phyloP scores from a whole-genome alignment of 2,888 invertebrate species.

The Poecilobothrus nobilitatus region DNA sequence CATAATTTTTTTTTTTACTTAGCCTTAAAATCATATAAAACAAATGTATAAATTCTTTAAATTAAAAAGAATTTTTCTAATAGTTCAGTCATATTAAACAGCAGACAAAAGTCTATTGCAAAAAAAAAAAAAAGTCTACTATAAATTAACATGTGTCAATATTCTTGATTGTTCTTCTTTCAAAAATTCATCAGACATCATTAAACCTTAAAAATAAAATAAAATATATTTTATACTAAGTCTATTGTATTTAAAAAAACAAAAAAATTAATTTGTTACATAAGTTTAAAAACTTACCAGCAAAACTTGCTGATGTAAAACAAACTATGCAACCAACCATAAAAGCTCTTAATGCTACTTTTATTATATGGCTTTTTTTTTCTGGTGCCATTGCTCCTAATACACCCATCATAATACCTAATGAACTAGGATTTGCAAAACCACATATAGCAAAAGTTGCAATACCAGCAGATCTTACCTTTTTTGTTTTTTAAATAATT shows the following conservation, averaged over 20 bases:
- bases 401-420: slow-evolving; percentile 76
- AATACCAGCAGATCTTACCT: slow-evolving; percentile 71
- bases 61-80: no score
- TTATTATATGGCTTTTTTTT: slow-evolving; percentile 57
- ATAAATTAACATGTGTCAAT: neutral
- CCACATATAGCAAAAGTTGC: slow-evolving; percentile 88
- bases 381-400: slow-evolving; percentile 69
- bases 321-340: slow-evolving; percentile 74
- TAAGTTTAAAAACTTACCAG: slow-evolving; percentile 51
- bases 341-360: slow-evolving; percentile 67
- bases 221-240: no score
- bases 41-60: no score
- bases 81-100: no score
- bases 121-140: no score
- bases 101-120: no score
- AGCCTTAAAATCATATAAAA: no score
- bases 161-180: neutral
- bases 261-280: no score
- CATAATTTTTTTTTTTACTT: no score
- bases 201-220: neutral
- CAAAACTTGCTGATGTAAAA: slow-evolving; percentile 83
- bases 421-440: slow-evolving; percentile 80
- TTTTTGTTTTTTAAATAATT: slow-evolving; percentile 15
- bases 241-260: no score
- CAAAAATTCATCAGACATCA: neutral